phyloP scores from a whole-genome alignment of 2,113 vertebrate genomes.

The Mormoops blainvillei region DNA sequence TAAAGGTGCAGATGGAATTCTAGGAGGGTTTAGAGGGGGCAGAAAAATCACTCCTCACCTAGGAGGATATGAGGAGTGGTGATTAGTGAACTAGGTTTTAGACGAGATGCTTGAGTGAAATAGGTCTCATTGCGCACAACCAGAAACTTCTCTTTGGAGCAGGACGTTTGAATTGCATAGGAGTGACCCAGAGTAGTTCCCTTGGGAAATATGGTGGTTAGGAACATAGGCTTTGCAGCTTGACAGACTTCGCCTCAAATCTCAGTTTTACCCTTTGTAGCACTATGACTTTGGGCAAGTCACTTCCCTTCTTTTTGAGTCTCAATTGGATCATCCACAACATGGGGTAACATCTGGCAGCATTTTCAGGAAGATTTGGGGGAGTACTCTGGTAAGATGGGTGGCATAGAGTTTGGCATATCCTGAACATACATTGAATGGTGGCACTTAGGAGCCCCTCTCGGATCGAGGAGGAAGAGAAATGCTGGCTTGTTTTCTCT shows the following conservation, averaged over 20 bases:
- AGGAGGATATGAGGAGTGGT: too few species aligned
- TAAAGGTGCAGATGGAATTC: neutral
- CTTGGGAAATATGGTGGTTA: neutral
- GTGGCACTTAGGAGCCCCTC: neutral
- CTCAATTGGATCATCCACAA: neutral
- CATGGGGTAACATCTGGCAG: neutral
- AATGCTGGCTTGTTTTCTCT: neutral
- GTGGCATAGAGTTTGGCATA: neutral
- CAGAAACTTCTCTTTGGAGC: neutral
- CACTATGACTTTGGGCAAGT: neutral
- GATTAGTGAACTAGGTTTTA: neutral
- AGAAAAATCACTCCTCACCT: too few species aligned
- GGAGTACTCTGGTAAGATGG: neutral
- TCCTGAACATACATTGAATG: neutral
- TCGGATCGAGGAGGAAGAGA: neutral
- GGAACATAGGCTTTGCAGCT: neutral
- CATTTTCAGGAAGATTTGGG: too few species aligned
- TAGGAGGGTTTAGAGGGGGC: neutral
- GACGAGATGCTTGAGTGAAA: neutral
- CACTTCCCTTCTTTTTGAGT: neutral
- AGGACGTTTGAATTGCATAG: neutral
- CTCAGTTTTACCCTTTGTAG: neutral
- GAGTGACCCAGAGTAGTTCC: neutral
- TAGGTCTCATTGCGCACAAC: neutral
- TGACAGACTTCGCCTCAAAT: neutral